phyloP scores from a whole-genome alignment of 2,888 invertebrate species.

The Chalcosyrphus nemorum region DNA sequence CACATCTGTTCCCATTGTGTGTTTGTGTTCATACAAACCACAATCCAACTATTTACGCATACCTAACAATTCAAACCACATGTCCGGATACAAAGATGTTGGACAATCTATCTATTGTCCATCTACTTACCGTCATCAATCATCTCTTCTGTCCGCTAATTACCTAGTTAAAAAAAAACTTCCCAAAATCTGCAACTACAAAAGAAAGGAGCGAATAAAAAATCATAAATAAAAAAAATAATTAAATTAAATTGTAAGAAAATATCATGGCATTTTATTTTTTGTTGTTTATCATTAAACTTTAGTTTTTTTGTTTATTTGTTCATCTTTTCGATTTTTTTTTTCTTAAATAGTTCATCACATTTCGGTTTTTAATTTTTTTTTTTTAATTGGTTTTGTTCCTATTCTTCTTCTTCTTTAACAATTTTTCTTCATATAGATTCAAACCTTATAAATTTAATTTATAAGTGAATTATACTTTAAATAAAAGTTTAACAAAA shows the following conservation, averaged over 20 bases:
- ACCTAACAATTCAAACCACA: background rate
- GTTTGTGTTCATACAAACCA: too few relatives aligned
- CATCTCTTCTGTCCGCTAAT: background rate
- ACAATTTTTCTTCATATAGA: constrained; percentile 45
- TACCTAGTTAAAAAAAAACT: background rate
- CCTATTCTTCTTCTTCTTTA: constrained; percentile 2
- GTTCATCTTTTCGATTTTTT: constrained; percentile 6
- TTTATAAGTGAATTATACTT: constrained; percentile 66
- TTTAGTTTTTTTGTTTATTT: constrained; percentile 12
- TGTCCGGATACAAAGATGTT: too few relatives aligned
- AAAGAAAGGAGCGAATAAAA: background rate
- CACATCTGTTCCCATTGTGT: constrained; percentile 35
- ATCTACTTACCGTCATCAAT: constrained; percentile 9
- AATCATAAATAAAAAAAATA: background rate
- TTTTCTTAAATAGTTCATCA: constrained; percentile 55
- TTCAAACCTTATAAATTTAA: constrained; percentile 64
- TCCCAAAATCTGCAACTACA: background rate
- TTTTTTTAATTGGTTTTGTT: constrained; percentile 26
- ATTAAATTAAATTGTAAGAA: constrained; percentile 32
- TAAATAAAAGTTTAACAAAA: constrained; percentile 33
- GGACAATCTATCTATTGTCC: background rate
- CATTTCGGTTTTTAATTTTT: constrained; percentile 51
- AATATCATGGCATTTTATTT: constrained; percentile 46
- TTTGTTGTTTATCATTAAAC: background rate
- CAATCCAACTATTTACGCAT: background rate